Evolutionary conservation across 2,888 invertebrate genomes (phyloP), one percentile per base, ranked within the genome.

Genomic region (Limenitis camilla): DNA sequence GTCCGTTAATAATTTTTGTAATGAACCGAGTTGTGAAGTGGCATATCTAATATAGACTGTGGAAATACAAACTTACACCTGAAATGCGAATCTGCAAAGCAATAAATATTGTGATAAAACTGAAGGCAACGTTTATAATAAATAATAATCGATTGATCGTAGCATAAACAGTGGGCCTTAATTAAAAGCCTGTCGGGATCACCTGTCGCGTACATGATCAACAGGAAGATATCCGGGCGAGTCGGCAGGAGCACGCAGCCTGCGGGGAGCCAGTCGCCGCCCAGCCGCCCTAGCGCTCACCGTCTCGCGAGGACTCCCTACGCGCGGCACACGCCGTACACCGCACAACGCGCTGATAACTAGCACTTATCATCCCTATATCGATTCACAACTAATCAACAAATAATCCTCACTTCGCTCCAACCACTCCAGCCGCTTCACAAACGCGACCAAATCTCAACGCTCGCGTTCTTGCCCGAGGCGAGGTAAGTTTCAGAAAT

Each of bases 121-220:
- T 19, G 19, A 19, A 19, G 19, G 19, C 3, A 19, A 19, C 19
- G 19, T 19, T 2, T 19, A 19, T 19, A 19, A 19, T 19, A 19
- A 40, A 28, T 47, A n/a, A 39, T 48, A 50, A 56, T 52, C 47
- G 43, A 59, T 52, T 35, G 52, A 29, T 41, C n/a, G 28, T 11
- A 46, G 40, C 35, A 53, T 51, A 57, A 55, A 59, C 53, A 58
- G 54, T 41, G 40, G 52, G 41, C 56, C 49, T 42, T 57, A 52
- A 60, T 61, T 61, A 56, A 57, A 60, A 60, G 51, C 55, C 49
- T 55, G 59, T 56, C 53, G 53, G 50, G 68, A 78, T 83, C 83
- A 85, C 86, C 84, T 85, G 85, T 85, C 85, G 82, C 79, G 75
- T 76, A 73, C 73, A 78, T 73, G 76, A 78, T 82, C 81, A 81